phyloP scores from a whole-genome alignment of 2,888 invertebrate species.

The Drosophila mimica region DNA sequence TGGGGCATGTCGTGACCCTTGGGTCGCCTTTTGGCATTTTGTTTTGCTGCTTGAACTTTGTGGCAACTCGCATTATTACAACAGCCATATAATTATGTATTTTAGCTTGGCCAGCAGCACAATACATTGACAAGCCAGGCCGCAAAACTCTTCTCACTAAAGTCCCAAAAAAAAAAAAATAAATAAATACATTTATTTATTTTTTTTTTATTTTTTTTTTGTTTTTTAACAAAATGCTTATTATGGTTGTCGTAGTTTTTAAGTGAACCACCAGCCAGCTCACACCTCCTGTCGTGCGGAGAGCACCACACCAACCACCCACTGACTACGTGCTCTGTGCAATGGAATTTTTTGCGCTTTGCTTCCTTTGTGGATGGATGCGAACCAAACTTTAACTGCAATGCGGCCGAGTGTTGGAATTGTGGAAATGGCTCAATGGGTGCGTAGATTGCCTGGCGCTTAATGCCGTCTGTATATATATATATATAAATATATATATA shows the following conservation, averaged over 20 bases:
- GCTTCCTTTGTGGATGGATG: conserved; percentile 37
- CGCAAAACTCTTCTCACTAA: neutral
- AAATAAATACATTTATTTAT: neutral
- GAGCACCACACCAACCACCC: conserved; percentile 1
- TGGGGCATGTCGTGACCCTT: conserved; percentile 41
- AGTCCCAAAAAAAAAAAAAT: conserved; percentile 1
- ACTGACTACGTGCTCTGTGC: conserved; percentile 72
- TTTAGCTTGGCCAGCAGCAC: conserved; percentile 56
- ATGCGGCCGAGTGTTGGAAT: conserved; percentile 17
- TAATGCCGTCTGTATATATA: conserved; percentile 50
- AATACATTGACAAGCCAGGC: conserved; percentile 48
- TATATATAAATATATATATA: too few relatives aligned
- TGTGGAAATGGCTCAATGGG: neutral
- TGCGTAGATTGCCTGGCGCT: conserved; percentile 49
- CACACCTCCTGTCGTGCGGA: neutral
- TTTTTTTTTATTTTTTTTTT: conserved; percentile 15
- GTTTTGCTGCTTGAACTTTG: conserved; percentile 57
- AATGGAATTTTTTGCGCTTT: conserved; percentile 67
- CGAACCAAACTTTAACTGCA: conserved; percentile 60
- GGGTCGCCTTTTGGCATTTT: conserved; percentile 31
- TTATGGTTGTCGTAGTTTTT: conserved; percentile 70
- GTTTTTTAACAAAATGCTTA: conserved; percentile 58
- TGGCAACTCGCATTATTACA: conserved; percentile 74
- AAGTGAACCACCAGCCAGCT: conserved; percentile 46
- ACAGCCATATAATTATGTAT: conserved; percentile 76